A percentile compares a stretch with the other conserved stretches of the same genome.
Evolutionary conservation across 2,113 vertebrate species (phyloP).

Genomic region (Thamnophis sirtalis): DNA sequence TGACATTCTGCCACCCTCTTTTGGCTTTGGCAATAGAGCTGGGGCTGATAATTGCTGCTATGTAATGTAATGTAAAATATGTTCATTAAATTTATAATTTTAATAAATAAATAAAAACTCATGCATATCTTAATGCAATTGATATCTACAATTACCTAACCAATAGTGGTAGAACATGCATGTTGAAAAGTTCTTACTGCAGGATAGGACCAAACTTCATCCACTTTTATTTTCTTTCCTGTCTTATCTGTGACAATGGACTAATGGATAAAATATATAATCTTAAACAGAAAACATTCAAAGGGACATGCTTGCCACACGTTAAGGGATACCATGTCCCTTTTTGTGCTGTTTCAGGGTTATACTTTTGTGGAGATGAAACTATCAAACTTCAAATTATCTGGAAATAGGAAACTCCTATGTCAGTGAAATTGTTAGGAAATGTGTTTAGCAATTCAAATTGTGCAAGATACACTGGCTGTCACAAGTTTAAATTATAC

Average conservation of each 20-base stretch:
- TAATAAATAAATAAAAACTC: background rate
- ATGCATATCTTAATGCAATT: background rate
- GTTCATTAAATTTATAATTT: background rate
- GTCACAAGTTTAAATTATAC: background rate
- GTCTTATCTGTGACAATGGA: background rate
- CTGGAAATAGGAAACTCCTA: background rate
- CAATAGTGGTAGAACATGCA: background rate
- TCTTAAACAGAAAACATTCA: background rate
- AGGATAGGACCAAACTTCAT: background rate
- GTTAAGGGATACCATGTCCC: background rate
- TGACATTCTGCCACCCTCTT: background rate
- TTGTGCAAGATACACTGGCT: background rate
- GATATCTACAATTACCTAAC: background rate
- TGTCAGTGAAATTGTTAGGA: background rate
- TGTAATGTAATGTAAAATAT: too few species aligned
- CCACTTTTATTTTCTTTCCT: background rate
- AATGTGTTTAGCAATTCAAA: background rate
- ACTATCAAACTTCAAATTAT: background rate
- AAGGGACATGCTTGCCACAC: background rate
- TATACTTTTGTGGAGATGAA: background rate
- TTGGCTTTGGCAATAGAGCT: background rate
- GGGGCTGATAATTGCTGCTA: background rate
- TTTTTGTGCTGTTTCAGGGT: background rate
- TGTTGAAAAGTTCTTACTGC: background rate
- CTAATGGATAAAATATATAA: background rate